Conservation (phyloP, 2,888 invertebrate genomes). For the Yponomeuta sedellus region DNA sequence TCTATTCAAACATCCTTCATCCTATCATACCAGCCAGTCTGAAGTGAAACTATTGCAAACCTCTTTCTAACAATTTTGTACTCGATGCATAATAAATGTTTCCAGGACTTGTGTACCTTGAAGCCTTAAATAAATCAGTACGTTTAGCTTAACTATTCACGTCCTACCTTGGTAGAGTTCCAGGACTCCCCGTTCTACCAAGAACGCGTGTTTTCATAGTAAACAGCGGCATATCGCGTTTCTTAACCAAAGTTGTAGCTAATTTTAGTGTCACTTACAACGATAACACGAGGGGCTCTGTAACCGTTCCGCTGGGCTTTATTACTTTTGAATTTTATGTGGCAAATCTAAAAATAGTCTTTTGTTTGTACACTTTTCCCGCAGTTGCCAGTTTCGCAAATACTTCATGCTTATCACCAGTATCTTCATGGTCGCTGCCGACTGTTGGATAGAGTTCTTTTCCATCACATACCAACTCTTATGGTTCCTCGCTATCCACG, state of each 20-base stretch:
- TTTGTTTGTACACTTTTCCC: background rate
- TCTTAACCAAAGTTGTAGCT: constrained; percentile 15
- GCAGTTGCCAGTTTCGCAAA: background rate
- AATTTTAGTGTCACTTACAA: constrained; percentile 17
- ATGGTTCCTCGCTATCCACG: no score
- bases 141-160: constrained; percentile 2
- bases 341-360: background rate
- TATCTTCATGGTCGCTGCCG: no score
- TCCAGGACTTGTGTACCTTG: background rate
- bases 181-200: background rate
- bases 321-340: background rate
- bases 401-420: background rate
- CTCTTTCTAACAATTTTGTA: no score
- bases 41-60: no score
- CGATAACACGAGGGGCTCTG: constrained; percentile 10
- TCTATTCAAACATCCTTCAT: no score
- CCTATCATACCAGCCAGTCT: no score
- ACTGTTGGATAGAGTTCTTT: no score
- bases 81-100: background rate
- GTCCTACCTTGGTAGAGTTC: constrained; percentile 1
- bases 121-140: background rate
- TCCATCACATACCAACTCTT: no score
- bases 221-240: constrained; percentile 34
- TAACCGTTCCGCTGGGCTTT: background rate
- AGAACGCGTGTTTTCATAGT: constrained; percentile 38